Evolutionary conservation across 2,113 vertebrate genomes (phyloP), one percentile per base, ranked within the genome.

Genomic region (Hippolais icterina): DNA sequence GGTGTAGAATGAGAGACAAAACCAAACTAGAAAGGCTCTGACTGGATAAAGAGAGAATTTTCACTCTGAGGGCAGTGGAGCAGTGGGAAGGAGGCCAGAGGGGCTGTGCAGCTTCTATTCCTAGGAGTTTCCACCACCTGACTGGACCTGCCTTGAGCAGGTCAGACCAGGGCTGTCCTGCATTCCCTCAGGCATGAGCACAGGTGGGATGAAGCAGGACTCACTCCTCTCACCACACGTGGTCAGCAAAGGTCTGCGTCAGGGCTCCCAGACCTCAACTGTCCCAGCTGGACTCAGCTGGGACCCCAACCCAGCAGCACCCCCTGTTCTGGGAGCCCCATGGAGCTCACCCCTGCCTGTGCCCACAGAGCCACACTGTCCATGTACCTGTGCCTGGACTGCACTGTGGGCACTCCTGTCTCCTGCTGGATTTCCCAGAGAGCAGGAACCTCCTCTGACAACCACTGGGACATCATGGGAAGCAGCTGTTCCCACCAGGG

Each of bases 121-220:
- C 41, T 17, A 5, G 42, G 14, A 22, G 7, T 53, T 80, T 77
- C n/a, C 50, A 80, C 27, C 61, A 60, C 35, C 10, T 1, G 0
- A 35, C 18, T 29, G 17, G n/a, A 13, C 11, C 33, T 10, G 37
- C 35, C 35, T 39, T 0, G 1, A 71, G 52, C 52, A 54, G 64
- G 16, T 11, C 11, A 1, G 52, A 6, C 12, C 15, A 11, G n/a
- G 65, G 42, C 74, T 29, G 15, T 12, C 49, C 71, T 39, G 44
- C 41, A 33, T 23, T 24, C 24, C 60, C 5, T 0, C 0, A 2
- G 37, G 15, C 42, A 15, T 0, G 0, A 57, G 22, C 5, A 3
- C 44, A 47, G n/a, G 23, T 2, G 25, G 74, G 41, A 83, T 1
- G 2, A 19, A 56, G 47, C 78, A 84, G 71, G 41, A 20, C 59